Evolutionary conservation across 2,797 vertebrate genomes (phyloP).

Genomic region (Propithecus perrieri): DNA sequence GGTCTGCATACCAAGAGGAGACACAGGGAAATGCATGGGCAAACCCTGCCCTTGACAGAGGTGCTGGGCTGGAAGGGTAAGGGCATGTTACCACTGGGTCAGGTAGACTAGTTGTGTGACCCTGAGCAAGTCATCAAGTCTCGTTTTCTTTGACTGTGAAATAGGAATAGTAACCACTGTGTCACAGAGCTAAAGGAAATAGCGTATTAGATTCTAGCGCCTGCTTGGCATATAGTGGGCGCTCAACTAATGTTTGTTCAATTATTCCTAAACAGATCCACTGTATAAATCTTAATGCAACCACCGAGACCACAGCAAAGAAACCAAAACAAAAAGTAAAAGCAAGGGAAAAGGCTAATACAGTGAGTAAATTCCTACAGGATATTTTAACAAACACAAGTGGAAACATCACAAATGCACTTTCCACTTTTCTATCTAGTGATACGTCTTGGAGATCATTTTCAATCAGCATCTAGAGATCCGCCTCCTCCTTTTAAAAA

Average conservation of each 20-base stretch:
- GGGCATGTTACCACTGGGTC: too few species aligned
- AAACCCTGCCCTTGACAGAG: neutral
- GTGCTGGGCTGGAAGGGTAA: neutral
- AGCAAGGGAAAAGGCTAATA: neutral
- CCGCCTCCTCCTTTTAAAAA: neutral
- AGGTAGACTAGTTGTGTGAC: neutral
- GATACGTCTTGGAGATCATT: neutral
- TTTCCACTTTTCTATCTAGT: neutral
- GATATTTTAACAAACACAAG: neutral
- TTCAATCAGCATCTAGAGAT: neutral
- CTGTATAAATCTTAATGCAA: constrained; percentile 7
- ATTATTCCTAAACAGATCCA: neutral
- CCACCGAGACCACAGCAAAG: neutral
- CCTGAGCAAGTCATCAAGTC: neutral
- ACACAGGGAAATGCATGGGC: neutral
- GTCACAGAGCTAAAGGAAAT: neutral
- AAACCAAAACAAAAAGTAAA: constrained; percentile 2
- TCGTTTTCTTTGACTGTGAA: neutral
- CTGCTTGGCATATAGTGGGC: neutral
- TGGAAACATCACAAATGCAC: neutral
- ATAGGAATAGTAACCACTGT: neutral
- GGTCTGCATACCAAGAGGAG: neutral
- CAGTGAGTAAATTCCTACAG: neutral
- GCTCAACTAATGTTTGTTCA: neutral
- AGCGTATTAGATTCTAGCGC: neutral